These are phyloP conservation scores for Petrolisthes cinctipes DNA, from an alignment of 2,888 invertebrate genomes.

Conservation along the genomic window DNA sequence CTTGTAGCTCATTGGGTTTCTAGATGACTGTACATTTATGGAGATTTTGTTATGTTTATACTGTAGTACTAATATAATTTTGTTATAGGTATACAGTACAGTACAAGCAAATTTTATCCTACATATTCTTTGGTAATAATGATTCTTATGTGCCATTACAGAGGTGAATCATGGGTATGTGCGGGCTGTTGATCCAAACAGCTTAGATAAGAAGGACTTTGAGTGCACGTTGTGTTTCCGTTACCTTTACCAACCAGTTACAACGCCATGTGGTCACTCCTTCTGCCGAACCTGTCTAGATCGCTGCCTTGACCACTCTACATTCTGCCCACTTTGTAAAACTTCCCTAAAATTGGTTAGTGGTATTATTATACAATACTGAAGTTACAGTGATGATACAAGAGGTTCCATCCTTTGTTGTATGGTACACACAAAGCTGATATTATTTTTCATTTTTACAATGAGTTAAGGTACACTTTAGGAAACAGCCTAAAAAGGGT, in stretches of 20 bases:
- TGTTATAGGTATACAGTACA: too few relatives aligned
- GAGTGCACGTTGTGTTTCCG: constrained; percentile 87
- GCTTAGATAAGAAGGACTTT: constrained; percentile 76
- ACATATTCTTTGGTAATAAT: too few relatives aligned
- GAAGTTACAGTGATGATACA: neutral
- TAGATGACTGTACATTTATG: too few relatives aligned
- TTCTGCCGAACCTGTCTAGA: constrained; percentile 89
- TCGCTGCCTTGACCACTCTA: constrained; percentile 84
- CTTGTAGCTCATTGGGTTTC: too few relatives aligned
- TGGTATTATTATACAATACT: constrained; percentile 36
- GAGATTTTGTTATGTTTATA: too few relatives aligned
- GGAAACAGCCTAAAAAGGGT: too few relatives aligned
- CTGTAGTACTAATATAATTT: too few relatives aligned
- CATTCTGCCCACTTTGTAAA: constrained; percentile 88
- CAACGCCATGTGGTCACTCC: constrained; percentile 92
- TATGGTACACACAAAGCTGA: neutral
- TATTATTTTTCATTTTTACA: neutral
- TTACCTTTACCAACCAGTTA: constrained; percentile 83
- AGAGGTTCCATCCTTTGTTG: too few relatives aligned
- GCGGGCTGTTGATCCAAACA: constrained; percentile 67
- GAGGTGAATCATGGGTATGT: constrained; percentile 38
- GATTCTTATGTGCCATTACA: neutral
- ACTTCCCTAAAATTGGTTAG: constrained; percentile 78
- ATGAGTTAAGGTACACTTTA: too few relatives aligned
- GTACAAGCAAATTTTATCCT: too few relatives aligned